A percentile compares a stretch with the other conserved stretches of the same genome.
Evolutionary conservation across 2,888 invertebrate species (phyloP).

Genomic region (Apodemia zela): DNA sequence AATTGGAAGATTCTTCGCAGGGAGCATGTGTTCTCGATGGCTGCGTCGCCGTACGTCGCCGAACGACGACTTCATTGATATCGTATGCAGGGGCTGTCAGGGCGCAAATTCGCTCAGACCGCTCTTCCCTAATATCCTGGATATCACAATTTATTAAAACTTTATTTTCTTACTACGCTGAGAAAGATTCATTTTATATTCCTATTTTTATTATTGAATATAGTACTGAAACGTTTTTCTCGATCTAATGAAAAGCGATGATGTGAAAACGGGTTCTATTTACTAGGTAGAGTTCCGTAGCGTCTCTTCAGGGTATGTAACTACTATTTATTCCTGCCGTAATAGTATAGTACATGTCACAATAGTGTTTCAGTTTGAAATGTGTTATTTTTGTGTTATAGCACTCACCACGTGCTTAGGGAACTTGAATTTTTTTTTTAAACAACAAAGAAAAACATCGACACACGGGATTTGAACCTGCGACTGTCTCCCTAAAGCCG

Average conservation of each 20-base stretch:
- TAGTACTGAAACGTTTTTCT: not conserved
- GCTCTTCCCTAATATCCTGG: not conserved
- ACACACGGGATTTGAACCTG: no score
- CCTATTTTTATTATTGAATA: not conserved
- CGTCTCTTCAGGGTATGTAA: no score
- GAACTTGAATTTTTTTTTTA: no score
- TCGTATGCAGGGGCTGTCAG: conserved; percentile 23
- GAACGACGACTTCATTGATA: conserved; percentile 25
- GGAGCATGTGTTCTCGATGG: conserved; percentile 34
- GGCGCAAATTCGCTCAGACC: conserved; percentile 1
- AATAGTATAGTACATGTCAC: no score
- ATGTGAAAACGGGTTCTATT: no score
- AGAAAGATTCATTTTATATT: not conserved
- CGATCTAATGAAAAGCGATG: not conserved
- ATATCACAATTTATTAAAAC: conserved; percentile 12
- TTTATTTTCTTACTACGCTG: not conserved
- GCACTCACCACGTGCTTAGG: no score
- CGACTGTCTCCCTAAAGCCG: no score
- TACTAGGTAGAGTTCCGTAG: no score
- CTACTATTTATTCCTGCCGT: no score
- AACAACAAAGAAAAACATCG: no score
- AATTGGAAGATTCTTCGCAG: conserved; percentile 36
- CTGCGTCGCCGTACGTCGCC: conserved; percentile 19
- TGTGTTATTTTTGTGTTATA: no score
- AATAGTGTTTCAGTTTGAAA: no score